A percentile compares a stretch with the other conserved stretches of the same genome.
phyloP scores from a whole-genome alignment of 1,140 invertebrate genomes.

The Elysia chlorotica region DNA sequence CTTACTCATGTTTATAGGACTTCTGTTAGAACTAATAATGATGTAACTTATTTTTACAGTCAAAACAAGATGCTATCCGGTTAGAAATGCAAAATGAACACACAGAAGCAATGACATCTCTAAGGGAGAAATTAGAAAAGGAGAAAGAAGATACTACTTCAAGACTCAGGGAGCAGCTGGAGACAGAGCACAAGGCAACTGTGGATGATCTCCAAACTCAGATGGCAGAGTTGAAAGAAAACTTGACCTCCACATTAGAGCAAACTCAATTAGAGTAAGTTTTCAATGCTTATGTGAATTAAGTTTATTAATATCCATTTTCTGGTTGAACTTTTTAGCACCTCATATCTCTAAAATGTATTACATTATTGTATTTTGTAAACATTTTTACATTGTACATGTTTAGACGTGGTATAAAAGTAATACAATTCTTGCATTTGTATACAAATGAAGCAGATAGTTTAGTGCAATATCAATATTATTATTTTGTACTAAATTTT shows the following conservation, averaged over 20 bases:
- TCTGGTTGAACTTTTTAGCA: background rate
- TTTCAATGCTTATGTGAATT: no score
- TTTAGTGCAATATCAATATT: no score
- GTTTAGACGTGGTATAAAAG: no score
- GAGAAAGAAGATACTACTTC: slow-evolving; percentile 38
- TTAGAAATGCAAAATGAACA: slow-evolving; percentile 59
- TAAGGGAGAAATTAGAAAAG: slow-evolving; percentile 72
- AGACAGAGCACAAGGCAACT: slow-evolving; percentile 6
- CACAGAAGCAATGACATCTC: slow-evolving; percentile 65
- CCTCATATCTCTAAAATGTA: background rate
- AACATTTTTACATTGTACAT: no score
- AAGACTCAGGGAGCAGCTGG: slow-evolving; percentile 5
- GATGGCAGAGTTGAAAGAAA: slow-evolving; percentile 1
- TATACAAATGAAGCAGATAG: no score
- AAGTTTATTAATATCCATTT: background rate
- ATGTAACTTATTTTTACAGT: slow-evolving; percentile 46
- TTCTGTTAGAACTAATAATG: no score
- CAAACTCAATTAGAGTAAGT: slow-evolving; percentile 13
- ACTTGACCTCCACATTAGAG: no score
- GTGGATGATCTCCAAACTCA: background rate
- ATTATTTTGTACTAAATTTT: no score
- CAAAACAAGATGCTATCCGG: background rate
- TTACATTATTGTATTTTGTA: background rate
- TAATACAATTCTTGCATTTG: no score
- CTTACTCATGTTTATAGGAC: no score